Evolutionary conservation across 92 coral and sea anemone genomes (phyloP), one percentile per base, ranked within the genome.

Genomic region (Isaurus tuberculatus): DNA sequence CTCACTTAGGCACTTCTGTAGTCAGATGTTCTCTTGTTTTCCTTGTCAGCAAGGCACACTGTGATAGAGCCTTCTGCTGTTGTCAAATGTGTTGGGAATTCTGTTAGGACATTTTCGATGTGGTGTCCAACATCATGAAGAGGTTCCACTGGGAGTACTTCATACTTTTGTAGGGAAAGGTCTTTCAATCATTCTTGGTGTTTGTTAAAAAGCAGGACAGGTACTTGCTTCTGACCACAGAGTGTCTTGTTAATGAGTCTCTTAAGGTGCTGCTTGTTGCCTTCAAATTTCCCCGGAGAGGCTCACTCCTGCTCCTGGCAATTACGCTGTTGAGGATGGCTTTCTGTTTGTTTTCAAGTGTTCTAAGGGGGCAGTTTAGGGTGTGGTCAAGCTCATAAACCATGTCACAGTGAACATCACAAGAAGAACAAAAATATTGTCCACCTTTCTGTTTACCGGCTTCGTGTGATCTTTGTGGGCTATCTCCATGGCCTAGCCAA

Each of bases 21-120:
- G 75, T 85, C 89, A 72, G 81, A 49, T 32, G 75, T 55, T 61
- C 89, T 73, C 82, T 85, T 89, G 70, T 88, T 89, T 26, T 89
- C 92, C 80, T 89, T 85, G n/a, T 72, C 68, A 60, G 51, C 86
- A 9, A 89, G 82, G 64, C 88, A 69, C 30, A 75, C 36, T 19
- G 34, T 65, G 34, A 79, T 65, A n/a, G 79, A 29, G 37, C 78
- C 81, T 55, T 84, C 88, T 55, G 73, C 36, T 20, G 17, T 36
- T 20, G 29, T 25, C 58, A 83, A 46, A 82, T 87, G 88, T 26
- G 42, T 66, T 83, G 88, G 88, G 8, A 57, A 22, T 17, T 57
- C 64, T 16, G 65, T 23, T 19, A 22, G 64, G 64, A n/a, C 3
- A 0, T 57, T 57, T 55, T 55, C 64, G 20, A 1, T 57, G 8